Conservation (phyloP, 2,888 invertebrate genomes). For the Elaeidobius kamerunicus region DNA sequence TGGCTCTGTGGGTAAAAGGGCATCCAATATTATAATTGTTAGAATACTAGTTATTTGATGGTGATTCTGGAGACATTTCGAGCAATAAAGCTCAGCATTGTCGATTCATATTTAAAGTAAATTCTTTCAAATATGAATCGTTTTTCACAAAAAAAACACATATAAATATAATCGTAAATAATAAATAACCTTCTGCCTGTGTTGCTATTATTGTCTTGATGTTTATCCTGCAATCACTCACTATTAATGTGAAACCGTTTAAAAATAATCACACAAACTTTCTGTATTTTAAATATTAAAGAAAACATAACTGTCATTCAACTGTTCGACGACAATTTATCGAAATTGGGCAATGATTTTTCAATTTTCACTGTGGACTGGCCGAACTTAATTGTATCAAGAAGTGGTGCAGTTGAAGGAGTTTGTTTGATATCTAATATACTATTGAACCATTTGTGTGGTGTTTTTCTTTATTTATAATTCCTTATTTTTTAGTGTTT, state of each 20-base stretch:
- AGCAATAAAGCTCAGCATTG: slow-evolving; percentile 43
- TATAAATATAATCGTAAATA: no score
- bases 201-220: slow-evolving; percentile 42
- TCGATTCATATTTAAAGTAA: slow-evolving; percentile 20
- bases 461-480: no score
- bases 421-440: slow-evolving; percentile 44
- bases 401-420: slow-evolving; percentile 42
- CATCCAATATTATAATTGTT: slow-evolving; percentile 42
- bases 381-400: slow-evolving; percentile 24
- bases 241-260: slow-evolving; percentile 39
- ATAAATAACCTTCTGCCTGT: background rate
- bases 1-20: slow-evolving; percentile 48
- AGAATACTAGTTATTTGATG: slow-evolving; percentile 41
- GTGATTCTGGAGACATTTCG: slow-evolving; percentile 46
- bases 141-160: no score
- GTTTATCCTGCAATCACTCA: slow-evolving; percentile 44
- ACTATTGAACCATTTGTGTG: slow-evolving; percentile 41
- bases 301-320: slow-evolving; percentile 44
- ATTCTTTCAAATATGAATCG: no score
- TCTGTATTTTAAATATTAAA: slow-evolving; percentile 33
- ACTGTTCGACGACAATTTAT: slow-evolving; percentile 43
- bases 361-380: slow-evolving; percentile 35
- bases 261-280: slow-evolving; percentile 35
- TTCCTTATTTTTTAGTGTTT: no score
- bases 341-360: slow-evolving; percentile 37